These are phyloP conservation scores for Melinaea marsaeus DNA, from an alignment of 2,888 invertebrate genomes.

Conservation along the genomic window DNA sequence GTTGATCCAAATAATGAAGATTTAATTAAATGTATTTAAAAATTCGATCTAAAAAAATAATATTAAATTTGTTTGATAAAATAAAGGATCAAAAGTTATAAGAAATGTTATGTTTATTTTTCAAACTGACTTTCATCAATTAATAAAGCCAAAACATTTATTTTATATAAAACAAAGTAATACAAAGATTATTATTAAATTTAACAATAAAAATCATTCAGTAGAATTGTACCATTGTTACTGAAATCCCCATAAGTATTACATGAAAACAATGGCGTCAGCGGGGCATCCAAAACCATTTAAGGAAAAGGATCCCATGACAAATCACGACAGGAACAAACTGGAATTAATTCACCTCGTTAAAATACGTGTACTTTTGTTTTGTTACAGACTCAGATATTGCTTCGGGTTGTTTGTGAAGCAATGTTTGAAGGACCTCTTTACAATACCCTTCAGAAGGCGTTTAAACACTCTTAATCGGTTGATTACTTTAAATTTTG, in stretches of 20 bases:
- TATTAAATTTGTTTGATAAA: too few relatives aligned
- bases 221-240: too few relatives aligned
- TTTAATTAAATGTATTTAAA: slow-evolving; percentile 25
- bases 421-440: neutral
- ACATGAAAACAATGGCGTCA: slow-evolving; percentile 29
- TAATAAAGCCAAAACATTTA: too few relatives aligned
- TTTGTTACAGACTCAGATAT: neutral
- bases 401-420: neutral
- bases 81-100: too few relatives aligned
- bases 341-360: slow-evolving; percentile 48
- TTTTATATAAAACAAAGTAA: too few relatives aligned
- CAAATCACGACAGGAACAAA: slow-evolving; percentile 24
- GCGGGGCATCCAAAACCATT: slow-evolving; percentile 37
- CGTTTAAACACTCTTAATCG: neutral
- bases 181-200: too few relatives aligned
- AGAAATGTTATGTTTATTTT: too few relatives aligned
- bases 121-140: too few relatives aligned
- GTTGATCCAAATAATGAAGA: slow-evolving; percentile 11
- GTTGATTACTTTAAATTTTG: neutral
- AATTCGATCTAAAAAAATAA: neutral
- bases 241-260: slow-evolving; percentile 19
- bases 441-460: slow-evolving; percentile 1
- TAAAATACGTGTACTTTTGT: slow-evolving; percentile 28
- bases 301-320: slow-evolving; percentile 38
- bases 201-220: too few relatives aligned